Base-by-base conservation (phyloP, 1,140 invertebrate genomes). In the Bombus ignitus region DNA sequence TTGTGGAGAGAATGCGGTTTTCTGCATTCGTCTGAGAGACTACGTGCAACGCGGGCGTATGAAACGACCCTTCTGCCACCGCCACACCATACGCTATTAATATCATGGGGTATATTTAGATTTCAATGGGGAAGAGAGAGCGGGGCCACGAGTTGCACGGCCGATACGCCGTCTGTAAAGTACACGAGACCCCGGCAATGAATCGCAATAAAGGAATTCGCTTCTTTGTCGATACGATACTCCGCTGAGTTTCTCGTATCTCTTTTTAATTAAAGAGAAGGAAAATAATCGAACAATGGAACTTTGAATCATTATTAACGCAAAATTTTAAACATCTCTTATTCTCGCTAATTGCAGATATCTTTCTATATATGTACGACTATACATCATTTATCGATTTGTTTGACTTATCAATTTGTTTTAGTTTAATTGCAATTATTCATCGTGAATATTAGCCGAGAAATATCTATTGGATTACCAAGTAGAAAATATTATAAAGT, bases 81-180 rank as follows among this genome's bases (percentile, higher is more conserved):
- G 89, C 86, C 88, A 87, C 85, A 90, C 89, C 85, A 89, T 92
- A 91, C 83, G 89, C 94, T 94, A 94, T 94, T 93, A 94, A 94
- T 94, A 94, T 92, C 92, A 87, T 83, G 87, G 87, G 89, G 89
- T 94, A 94, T 94, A 94, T 94, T 94, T 94, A 94, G 93, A 89
- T 89, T 92, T 93, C 93, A 94, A 94, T 94, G 92, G 91, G 93
- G 92, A 93, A 90, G 90, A 91, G 90, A 88, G 89, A 86, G 88
- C 85, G 74, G 89, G 88, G 87, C 83, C 83, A 88, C 89, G 73
- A 90, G 87, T 79, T 88, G 88, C 91, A 85, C 86, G 83, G 83
- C 81, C 86, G 89, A 93, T 92, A 89, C 76, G 85, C 89, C 74
- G 92, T 91, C 92, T 93, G 89, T 88, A 86, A 90, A 81, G 72